Conservation (phyloP, 2,113 vertebrate genomes). For the Pholis gunnellus region DNA sequence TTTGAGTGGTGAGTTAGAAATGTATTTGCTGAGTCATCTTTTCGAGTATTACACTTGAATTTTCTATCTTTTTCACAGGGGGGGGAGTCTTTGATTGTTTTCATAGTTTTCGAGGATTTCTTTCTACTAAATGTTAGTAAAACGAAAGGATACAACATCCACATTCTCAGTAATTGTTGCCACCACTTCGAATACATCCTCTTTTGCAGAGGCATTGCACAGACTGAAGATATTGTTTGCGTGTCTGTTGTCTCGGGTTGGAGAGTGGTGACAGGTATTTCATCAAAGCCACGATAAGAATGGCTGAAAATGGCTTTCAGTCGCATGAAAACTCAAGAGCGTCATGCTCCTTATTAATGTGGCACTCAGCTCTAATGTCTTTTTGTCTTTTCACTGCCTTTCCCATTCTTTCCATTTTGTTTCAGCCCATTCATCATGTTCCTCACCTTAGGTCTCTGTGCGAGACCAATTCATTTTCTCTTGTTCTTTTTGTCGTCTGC, state of each 20-base stretch:
- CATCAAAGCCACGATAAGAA: constrained; percentile 64
- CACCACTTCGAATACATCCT: constrained; percentile 8
- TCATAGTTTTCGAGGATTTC: background rate
- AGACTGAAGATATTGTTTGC: constrained; percentile 23
- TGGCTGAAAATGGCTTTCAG: constrained; percentile 64
- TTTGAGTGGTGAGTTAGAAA: background rate
- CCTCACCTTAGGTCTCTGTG: constrained; percentile 27
- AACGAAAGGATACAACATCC: background rate
- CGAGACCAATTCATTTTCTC: constrained; percentile 19
- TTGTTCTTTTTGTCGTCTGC: constrained; percentile 5
- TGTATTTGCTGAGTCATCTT: background rate
- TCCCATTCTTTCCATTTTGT: constrained; percentile 40
- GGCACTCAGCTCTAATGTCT: constrained; percentile 65
- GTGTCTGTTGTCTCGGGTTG: constrained; percentile 26
- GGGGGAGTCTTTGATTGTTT: constrained; percentile 3
- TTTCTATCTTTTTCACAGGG: background rate
- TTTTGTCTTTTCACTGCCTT: constrained; percentile 55
- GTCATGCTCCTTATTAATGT: constrained; percentile 66
- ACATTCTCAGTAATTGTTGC: background rate
- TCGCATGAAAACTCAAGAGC: constrained; percentile 53
- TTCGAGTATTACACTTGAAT: background rate
- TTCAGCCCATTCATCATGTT: constrained; percentile 54
- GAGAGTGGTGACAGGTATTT: constrained; percentile 61
- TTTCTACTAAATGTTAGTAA: background rate
- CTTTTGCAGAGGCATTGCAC: constrained; percentile 4